A percentile compares a stretch with the other conserved stretches of the same genome.
Conservation (phyloP, 2,113 vertebrate species). For the Stigmatopora nigra region DNA sequence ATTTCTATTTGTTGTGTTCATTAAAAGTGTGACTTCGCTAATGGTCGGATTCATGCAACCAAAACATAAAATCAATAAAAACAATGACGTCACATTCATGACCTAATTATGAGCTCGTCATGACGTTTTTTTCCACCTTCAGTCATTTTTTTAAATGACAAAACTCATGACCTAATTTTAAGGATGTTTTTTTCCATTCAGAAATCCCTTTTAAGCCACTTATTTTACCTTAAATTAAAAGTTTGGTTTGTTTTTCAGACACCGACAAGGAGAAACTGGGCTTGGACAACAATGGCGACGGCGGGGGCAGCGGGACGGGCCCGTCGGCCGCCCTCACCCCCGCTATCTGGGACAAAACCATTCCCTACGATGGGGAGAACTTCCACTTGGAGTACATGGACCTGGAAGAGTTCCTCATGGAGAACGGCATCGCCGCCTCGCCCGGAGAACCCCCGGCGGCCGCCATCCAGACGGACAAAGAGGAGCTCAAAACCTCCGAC, state of each 20-base stretch:
- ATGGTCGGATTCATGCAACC: background rate
- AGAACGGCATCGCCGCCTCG: conserved; percentile 83
- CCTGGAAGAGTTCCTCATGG: conserved; percentile 92
- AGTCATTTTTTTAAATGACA: too few relatives aligned
- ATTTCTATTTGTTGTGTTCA: background rate
- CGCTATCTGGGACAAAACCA: conserved; percentile 93
- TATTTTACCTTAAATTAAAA: too few relatives aligned
- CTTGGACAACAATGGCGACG: conserved; percentile 34
- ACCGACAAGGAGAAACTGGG: conserved; percentile 65
- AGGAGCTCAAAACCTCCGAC: conserved; percentile 9
- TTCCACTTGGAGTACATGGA: conserved; percentile 99
- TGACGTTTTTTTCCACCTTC: too few relatives aligned
- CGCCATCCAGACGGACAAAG: conserved; percentile 38
- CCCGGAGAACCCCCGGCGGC: conserved; percentile 50
- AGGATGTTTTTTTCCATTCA: too few relatives aligned
- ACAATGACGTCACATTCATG: too few relatives aligned
- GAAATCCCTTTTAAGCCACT: too few relatives aligned
- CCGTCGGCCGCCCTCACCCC: conserved; percentile 90
- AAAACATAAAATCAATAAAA: background rate
- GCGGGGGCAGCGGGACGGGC: conserved; percentile 63
- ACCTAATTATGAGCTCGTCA: too few relatives aligned
- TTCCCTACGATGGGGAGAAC: conserved; percentile 86
- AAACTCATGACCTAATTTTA: too few relatives aligned
- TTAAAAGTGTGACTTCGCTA: background rate
- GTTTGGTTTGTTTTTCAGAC: conserved; percentile 42